phyloP scores from a whole-genome alignment of 2,113 vertebrate genomes.

The Misgurnus anguillicaudatus region DNA sequence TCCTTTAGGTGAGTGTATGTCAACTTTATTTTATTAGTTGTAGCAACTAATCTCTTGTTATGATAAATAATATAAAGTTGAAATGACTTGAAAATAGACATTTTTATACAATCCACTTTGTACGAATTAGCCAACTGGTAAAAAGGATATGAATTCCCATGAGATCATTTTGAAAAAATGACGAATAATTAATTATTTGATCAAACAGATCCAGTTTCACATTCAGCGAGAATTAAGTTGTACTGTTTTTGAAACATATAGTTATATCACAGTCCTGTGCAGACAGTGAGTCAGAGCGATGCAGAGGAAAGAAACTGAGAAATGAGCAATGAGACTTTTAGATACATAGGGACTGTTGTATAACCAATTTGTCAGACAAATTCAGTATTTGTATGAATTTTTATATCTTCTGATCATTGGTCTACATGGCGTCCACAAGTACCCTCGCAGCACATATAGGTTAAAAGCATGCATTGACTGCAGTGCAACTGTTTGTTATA shows the following conservation, averaged over 20 bases:
- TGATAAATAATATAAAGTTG: too few species aligned
- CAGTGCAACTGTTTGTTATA: neutral
- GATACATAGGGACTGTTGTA: neutral
- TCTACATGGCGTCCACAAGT: neutral
- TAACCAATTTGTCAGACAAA: neutral
- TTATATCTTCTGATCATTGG: neutral
- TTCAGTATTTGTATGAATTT: neutral
- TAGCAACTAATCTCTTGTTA: too few species aligned
- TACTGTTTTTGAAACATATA: neutral
- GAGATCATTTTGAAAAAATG: too few species aligned
- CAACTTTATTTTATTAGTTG: too few species aligned
- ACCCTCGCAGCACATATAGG: neutral
- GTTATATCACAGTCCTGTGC: neutral
- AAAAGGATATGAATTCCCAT: too few species aligned
- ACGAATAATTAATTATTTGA: too few species aligned
- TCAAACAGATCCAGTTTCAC: too few species aligned
- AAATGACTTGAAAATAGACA: too few species aligned
- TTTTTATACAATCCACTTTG: too few species aligned
- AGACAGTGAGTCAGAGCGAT: neutral
- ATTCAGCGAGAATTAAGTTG: too few species aligned
- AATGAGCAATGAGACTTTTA: neutral
- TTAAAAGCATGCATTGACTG: neutral
- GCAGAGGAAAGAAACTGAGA: neutral
- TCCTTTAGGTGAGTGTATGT: too few species aligned
- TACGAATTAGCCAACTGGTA: too few species aligned